phyloP scores from a whole-genome alignment of 2,797 vertebrate species.

The Hippocampus kuda region DNA sequence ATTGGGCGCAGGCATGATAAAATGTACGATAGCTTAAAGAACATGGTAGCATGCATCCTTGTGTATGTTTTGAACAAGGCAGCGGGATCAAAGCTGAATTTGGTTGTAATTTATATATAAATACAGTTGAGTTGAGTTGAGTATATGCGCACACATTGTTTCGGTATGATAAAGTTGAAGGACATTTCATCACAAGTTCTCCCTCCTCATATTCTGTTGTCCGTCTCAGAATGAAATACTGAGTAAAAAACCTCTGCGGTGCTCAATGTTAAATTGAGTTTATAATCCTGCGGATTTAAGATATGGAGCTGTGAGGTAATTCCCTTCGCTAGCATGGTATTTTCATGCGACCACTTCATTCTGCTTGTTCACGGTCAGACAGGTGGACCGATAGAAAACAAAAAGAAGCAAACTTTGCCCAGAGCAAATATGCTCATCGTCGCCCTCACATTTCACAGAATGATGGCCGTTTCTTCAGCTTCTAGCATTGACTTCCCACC shows the following conservation, averaged over 20 bases:
- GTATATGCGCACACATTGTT: slow-evolving; percentile 27
- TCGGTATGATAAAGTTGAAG: slow-evolving; percentile 69
- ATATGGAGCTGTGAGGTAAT: slow-evolving; percentile 66
- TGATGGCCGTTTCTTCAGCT: slow-evolving; percentile 13
- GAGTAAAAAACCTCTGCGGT: slow-evolving; percentile 63
- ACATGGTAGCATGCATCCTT: too few relatives aligned
- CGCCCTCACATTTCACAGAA: slow-evolving; percentile 10
- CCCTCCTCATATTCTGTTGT: slow-evolving; percentile 39
- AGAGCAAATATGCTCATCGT: slow-evolving; percentile 28
- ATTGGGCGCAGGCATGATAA: too few relatives aligned
- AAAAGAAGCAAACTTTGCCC: slow-evolving; percentile 20
- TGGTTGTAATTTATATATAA: too few relatives aligned
- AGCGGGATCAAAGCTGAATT: too few relatives aligned
- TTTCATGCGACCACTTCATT: slow-evolving; percentile 45
- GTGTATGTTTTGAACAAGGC: too few relatives aligned
- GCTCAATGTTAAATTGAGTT: slow-evolving; percentile 73
- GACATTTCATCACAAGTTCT: slow-evolving; percentile 61
- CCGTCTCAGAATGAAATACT: slow-evolving; percentile 65
- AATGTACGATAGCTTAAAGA: too few relatives aligned
- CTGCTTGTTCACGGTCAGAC: slow-evolving; percentile 27
- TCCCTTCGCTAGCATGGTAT: slow-evolving; percentile 53
- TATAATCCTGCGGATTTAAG: slow-evolving; percentile 70
- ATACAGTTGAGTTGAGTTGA: too few relatives aligned
- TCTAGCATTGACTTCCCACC: slow-evolving; percentile 19
- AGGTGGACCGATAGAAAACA: slow-evolving; percentile 27